A percentile compares a stretch with the other conserved stretches of the same genome.
phyloP scores from a whole-genome alignment of 1,140 invertebrate genomes.

The Bathynomus jamesi region DNA sequence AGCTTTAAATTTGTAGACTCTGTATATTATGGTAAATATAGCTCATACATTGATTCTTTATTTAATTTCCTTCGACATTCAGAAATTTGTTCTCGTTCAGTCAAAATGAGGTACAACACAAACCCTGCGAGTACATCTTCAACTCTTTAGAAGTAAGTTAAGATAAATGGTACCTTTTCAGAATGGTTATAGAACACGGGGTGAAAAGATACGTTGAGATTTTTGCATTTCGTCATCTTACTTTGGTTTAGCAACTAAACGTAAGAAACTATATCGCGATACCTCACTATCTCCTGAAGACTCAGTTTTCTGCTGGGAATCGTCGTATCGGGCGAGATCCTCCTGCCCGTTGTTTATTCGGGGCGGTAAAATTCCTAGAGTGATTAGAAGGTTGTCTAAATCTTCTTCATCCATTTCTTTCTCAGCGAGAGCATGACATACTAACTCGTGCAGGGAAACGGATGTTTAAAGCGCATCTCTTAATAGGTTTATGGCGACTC shows the following conservation, averaged over 20 bases:
- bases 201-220: background rate
- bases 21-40: constrained; percentile 2
- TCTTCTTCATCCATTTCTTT: background rate
- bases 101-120: too few species aligned
- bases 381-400: background rate
- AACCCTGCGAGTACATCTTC: too few species aligned
- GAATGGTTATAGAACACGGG: too few species aligned
- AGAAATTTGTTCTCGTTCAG: too few species aligned
- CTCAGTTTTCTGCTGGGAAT: too few species aligned
- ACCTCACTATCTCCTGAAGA: too few species aligned
- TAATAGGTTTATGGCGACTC: background rate
- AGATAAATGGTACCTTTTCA: too few species aligned
- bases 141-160: too few species aligned
- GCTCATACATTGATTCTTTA: too few species aligned
- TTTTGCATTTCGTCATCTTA: background rate
- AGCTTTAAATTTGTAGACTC: background rate
- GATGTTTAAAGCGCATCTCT: background rate
- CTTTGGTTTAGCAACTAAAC: background rate
- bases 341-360: too few species aligned
- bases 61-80: too few species aligned
- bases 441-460: background rate
- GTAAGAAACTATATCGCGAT: background rate
- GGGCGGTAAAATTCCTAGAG: background rate
- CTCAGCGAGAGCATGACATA: background rate
- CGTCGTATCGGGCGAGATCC: too few species aligned